A percentile compares a stretch with the other conserved stretches of the same genome.
Conservation (phyloP, 2,113 vertebrate genomes). For the Patagioenas fasciata region DNA sequence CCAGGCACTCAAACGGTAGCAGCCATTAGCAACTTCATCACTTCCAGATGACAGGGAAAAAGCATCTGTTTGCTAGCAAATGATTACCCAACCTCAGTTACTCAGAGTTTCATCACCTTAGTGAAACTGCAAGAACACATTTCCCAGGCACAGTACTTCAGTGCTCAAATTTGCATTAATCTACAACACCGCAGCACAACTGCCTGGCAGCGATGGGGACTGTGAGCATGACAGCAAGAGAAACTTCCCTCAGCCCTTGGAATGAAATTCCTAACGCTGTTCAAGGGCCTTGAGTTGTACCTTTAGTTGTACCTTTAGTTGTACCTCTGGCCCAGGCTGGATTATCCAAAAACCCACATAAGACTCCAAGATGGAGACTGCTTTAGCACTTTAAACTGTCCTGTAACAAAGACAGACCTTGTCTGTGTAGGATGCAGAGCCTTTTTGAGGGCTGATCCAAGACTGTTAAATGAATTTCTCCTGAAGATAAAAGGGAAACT, state of each 20-base stretch:
- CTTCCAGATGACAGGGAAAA: conserved; percentile 31
- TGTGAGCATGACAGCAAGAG: not conserved
- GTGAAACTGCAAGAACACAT: not conserved
- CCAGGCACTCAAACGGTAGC: not conserved
- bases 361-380: not conserved
- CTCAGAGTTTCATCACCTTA: not conserved
- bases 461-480: not conserved
- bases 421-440: not conserved
- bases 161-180: not conserved
- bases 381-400: not conserved
- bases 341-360: not conserved
- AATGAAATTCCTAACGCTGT: not conserved
- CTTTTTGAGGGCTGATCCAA: conserved; percentile 49
- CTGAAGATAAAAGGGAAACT: conserved; percentile 25
- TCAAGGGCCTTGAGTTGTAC: not conserved
- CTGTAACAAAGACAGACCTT: not conserved
- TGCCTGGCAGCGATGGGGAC: not conserved
- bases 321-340: not conserved
- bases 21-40: not conserved
- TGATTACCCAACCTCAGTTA: not conserved
- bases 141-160: not conserved
- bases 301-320: not conserved
- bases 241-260: not conserved
- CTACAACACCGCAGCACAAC: not conserved
- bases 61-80: not conserved